Evolutionary conservation across 2,888 invertebrate genomes (phyloP).

Genomic region (Physocephala rufipes): DNA sequence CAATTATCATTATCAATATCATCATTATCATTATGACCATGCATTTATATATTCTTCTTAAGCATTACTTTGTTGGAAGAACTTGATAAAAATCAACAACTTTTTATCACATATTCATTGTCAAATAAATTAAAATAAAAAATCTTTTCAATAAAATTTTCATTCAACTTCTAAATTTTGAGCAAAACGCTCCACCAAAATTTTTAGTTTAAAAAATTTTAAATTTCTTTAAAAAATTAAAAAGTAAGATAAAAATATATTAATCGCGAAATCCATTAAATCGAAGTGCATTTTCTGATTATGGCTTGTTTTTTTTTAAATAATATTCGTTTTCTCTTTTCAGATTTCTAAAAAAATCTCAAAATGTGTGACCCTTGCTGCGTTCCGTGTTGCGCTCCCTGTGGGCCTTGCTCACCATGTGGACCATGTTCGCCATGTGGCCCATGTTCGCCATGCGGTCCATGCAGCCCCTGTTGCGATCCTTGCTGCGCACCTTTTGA

Average conservation of each 20-base stretch:
- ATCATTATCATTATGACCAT: no score
- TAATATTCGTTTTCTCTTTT: conserved; percentile 24
- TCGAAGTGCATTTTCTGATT: no score
- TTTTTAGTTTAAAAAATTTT: conserved; percentile 47
- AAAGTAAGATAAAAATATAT: conserved; percentile 39
- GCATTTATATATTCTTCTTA: no score
- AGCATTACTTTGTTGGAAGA: neutral
- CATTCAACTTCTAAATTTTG: conserved; percentile 52
- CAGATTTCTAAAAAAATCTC: conserved; percentile 44
- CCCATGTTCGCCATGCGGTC: conserved; percentile 48
- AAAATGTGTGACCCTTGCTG: conserved; percentile 58
- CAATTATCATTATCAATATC: no score
- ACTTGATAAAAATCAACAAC: neutral
- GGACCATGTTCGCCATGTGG: conserved; percentile 49
- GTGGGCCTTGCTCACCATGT: conserved; percentile 51
- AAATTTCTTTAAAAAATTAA: conserved; percentile 44
- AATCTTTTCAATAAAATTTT: conserved; percentile 37
- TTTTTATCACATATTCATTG: conserved; percentile 27
- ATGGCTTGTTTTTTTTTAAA: neutral
- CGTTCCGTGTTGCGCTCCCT: conserved; percentile 46
- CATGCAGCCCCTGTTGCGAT: conserved; percentile 53
- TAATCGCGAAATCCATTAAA: no score
- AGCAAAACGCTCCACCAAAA: conserved; percentile 50
- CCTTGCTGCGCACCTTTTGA: conserved; percentile 62
- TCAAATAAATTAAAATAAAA: conserved; percentile 33